Conservation (phyloP, 64 coral and sea anemone species). For the Dendrophyllia cribrosa region DNA sequence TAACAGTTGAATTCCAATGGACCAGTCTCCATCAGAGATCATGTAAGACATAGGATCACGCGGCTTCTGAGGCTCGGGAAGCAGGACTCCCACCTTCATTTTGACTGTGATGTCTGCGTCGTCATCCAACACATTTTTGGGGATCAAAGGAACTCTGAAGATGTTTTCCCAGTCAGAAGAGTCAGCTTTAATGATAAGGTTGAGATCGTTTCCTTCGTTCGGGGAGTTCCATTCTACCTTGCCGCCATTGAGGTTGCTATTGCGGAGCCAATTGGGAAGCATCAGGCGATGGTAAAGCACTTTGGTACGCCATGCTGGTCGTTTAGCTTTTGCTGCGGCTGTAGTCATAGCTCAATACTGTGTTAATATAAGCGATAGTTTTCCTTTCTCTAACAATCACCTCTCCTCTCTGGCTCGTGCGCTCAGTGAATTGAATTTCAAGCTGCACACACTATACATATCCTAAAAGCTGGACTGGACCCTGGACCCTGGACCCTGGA, state of each 20-base stretch:
- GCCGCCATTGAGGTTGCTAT: no score
- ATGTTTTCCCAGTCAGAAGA: slow-evolving; percentile 56
- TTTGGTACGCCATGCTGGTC: background rate
- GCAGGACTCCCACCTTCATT: slow-evolving; percentile 56
- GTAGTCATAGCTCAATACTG: no score
- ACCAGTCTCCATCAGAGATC: slow-evolving; percentile 50
- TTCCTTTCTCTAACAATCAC: no score
- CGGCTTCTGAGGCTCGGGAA: slow-evolving; percentile 45
- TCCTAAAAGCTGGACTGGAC: no score
- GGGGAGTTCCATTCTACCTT: slow-evolving; percentile 21
- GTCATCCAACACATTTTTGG: background rate
- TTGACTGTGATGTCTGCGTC: slow-evolving; percentile 59
- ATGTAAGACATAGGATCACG: slow-evolving; percentile 74
- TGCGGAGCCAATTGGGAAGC: slow-evolving; percentile 60
- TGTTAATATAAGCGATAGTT: no score
- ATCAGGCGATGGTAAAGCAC: slow-evolving; percentile 69
- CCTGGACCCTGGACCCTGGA: no score
- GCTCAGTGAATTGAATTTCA: no score
- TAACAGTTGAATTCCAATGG: slow-evolving; percentile 56
- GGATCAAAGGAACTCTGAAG: slow-evolving; percentile 40
- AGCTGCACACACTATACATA: no score
- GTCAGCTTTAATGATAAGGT: slow-evolving; percentile 1
- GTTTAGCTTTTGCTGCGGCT: no score
- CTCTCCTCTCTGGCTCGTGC: no score
- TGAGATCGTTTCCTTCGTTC: background rate